Conservation (phyloP, 2,888 invertebrate species). For the Clanis bilineata region DNA sequence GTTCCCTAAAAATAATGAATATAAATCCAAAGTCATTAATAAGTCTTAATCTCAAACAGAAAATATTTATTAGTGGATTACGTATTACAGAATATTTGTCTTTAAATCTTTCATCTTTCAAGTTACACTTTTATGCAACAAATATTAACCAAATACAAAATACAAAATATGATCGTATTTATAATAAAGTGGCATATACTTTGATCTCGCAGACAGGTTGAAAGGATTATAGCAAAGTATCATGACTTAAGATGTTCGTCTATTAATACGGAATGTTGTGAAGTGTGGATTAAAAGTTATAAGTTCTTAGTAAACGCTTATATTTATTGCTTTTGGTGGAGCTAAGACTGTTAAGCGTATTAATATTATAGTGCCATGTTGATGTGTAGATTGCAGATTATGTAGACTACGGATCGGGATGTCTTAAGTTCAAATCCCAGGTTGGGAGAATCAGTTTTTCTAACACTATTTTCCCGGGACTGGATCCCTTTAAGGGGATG, state of each 20-base stretch:
- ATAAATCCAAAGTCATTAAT: neutral
- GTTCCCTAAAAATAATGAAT: too few species aligned
- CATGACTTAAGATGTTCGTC: neutral
- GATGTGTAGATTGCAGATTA: neutral
- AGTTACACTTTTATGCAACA: neutral
- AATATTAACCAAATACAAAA: neutral
- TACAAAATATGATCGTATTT: neutral
- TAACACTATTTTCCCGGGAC: too few species aligned
- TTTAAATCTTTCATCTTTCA: neutral
- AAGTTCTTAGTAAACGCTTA: neutral
- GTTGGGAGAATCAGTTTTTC: too few species aligned
- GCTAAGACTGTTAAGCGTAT: neutral
- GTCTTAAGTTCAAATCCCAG: too few species aligned
- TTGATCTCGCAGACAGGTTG: neutral
- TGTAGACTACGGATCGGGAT: too few species aligned
- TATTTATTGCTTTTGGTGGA: neutral
- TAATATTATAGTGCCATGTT: neutral
- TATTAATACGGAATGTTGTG: conserved; percentile 9
- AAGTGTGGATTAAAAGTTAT: conserved; percentile 17
- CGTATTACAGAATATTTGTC: too few species aligned
- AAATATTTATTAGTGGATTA: neutral
- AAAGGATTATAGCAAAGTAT: neutral
- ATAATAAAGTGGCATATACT: neutral
- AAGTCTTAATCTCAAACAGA: neutral
- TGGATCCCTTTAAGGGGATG: too few species aligned